Evolutionary conservation across 2,113 vertebrate species (phyloP), one percentile per base, ranked within the genome.

Genomic region (Rissa tridactyla): DNA sequence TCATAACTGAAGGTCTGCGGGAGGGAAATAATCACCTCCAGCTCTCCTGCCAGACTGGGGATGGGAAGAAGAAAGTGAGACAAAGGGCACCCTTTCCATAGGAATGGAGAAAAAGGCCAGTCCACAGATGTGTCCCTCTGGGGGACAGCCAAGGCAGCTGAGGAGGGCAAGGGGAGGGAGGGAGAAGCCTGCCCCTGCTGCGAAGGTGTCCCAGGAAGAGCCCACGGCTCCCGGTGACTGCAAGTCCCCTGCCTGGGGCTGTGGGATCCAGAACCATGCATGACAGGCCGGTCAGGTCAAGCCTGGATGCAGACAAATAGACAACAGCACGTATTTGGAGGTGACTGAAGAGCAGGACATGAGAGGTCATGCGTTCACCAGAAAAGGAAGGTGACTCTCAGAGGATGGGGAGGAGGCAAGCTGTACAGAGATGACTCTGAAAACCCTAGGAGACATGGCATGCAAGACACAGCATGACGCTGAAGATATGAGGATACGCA

Each of bases 201-300:
- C 2, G 0, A 11, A 19, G 57, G 15, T 19, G 6, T 12, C 69
- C 73, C 18, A 3, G 49, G 54, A 73, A 58, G 19, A 14, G 13
- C 19, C 29, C 42, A 8, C 0, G 2, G 65, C 34, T 78, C 29
- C 54, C 2, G 7, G 23, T 0, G 3, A 54, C 68, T 46, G 23
- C 4, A 6, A 8, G 44, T 30, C 3, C 51, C 61, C 6, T 25
- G 20, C 21, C 4, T 10, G 46, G 71, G 46, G 44, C 71, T 44
- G 19, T 23, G 68, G 73, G 75, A 65, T 20, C 26, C 29, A 9
- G 55, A 61, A 25, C 32, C 36, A 9, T 9, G 1, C 0, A 7
- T 6, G 58, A 29, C 8, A 18, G 21, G 11, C 14, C 14, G 0
- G 26, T 3, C 13, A 30, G 77, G 44, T 11, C 22, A 19, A 32